Base-by-base conservation (phyloP, 2,888 invertebrate genomes). In the Eudasyphora cyanicolor region DNA sequence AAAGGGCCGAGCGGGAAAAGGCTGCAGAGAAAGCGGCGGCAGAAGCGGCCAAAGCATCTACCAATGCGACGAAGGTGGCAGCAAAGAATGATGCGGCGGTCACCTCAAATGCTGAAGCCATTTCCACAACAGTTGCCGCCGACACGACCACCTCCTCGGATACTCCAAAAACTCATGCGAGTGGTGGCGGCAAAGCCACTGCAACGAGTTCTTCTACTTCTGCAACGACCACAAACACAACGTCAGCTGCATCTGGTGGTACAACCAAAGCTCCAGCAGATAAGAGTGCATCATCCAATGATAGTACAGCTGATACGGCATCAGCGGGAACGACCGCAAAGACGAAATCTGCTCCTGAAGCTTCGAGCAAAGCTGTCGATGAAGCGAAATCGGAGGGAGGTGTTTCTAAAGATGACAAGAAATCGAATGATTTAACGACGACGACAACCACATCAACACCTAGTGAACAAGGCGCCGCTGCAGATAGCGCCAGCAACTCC, bases 1-100 rank as follows among this genome's bases (percentile, higher is more conserved):
- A 90, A 10, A 86, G 89, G 0, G 89, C 89, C 0, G 89, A 89
- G 21, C 86, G 89, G 10, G 90, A 89, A 12, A 87, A 89, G 2
- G 88, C 88, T 2, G 90, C 90, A 0, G 90, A 90, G 51, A 88
- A 88, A 57, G 81, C 87, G 21, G 76, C 84, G 12, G 71, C 85
- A 19, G 62, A 86, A 19, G 76, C 79, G 7, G 76, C 86, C 60
- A 35, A 82, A 2, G 79, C 85, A 54, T 76, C 84, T 7, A 51
- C 79, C 24, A 64, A 82, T 64, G 76, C 87, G 24, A 79, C 87
- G 54, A 88, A 89, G 1, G 86, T 89, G 12, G 86, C 86, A 79
- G 87, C 89, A 12, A 87, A 89, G 71, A 86, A 89, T 76, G 88
- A 88, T 0, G 85, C 87, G 14, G 77, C 84, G 2, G 57, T 71